Base-by-base conservation (phyloP, 2,888 invertebrate genomes). In the Macrosoma leucophasiata region DNA sequence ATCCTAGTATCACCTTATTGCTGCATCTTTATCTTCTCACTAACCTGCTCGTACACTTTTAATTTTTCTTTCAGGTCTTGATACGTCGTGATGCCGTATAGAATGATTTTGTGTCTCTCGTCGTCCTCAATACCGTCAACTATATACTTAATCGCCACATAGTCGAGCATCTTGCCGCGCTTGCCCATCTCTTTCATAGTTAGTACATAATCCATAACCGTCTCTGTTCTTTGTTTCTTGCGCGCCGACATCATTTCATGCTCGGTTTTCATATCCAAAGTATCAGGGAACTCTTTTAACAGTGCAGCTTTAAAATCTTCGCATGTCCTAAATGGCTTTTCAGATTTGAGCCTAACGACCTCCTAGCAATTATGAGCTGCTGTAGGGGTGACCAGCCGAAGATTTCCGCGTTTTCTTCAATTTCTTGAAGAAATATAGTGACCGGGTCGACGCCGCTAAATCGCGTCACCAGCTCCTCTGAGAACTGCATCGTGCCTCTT, bases 141-240 rank as follows among this genome's bases (percentile, higher is more conserved):
- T 2, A 51, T 48, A 20, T 55, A 52, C 26, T 50, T 26, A 3
- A 52, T 48, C 0, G 50, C 36, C 0, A 50, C 46, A 27, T 52
- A 50, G 14, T 51, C 51, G 0, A 48, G 43, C 2, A 57, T 27
- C 20, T 49, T 53, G 0, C 36, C 51, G 0, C 49, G 19, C 19
- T 37, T 45, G 0, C 46, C 50, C 5, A 52, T 11, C 11, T 46
- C 52, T 10, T 51, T 50, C 49, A 52, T 51, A 0, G 25, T 8
- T 0, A 50, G 27, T 43, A 53, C 41, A 15, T 49, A 55, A 8
- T 46, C 24, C 3, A 32, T 19, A 17, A 13, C 39, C 2, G 29
- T 35, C 21, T 51, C 47, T 10, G 35, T 12, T 0, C n/a, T 11
- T 2, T 21, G 10, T 12, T 50, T 51, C 20, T 42, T 47, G 1